Conservation (phyloP, 2,888 invertebrate genomes). For the Aspidiotus destructor region DNA sequence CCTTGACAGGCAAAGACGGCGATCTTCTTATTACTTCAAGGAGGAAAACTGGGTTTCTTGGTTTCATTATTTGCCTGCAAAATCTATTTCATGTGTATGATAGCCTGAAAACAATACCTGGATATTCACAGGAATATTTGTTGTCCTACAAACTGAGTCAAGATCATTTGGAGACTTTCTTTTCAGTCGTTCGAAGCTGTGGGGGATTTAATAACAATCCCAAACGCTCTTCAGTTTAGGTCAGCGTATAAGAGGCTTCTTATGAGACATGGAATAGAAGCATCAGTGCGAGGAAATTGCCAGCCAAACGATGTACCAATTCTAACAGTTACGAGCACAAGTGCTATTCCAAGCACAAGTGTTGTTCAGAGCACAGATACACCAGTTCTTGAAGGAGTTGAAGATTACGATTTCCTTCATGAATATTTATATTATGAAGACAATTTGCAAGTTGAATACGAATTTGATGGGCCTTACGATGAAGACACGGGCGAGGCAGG, state of each 20-base stretch:
- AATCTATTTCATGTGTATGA: background rate
- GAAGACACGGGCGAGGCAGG: too few species aligned
- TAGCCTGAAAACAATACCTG: background rate
- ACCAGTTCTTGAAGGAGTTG: too few species aligned
- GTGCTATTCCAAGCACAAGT: too few species aligned
- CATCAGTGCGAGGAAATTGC: slow-evolving; percentile 1
- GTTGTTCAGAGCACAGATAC: too few species aligned
- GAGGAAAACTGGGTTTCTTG: background rate
- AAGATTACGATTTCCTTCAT: too few species aligned
- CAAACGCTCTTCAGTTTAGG: slow-evolving; percentile 17
- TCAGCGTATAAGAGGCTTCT: slow-evolving; percentile 8
- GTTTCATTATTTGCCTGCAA: background rate
- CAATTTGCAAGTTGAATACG: too few species aligned
- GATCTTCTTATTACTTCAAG: background rate
- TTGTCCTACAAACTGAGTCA: slow-evolving; percentile 14
- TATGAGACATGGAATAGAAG: slow-evolving; percentile 9
- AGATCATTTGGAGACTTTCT: slow-evolving; percentile 22
- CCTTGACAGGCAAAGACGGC: background rate
- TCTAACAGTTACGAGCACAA: too few species aligned
- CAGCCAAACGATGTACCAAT: background rate
- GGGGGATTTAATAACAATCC: slow-evolving; percentile 27
- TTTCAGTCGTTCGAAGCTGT: slow-evolving; percentile 18
- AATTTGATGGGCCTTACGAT: too few species aligned
- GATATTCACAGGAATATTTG: slow-evolving; percentile 3
- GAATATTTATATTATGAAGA: too few species aligned